phyloP scores from a whole-genome alignment of 2,888 invertebrate species.

The Trissoscelio sp. region DNA sequence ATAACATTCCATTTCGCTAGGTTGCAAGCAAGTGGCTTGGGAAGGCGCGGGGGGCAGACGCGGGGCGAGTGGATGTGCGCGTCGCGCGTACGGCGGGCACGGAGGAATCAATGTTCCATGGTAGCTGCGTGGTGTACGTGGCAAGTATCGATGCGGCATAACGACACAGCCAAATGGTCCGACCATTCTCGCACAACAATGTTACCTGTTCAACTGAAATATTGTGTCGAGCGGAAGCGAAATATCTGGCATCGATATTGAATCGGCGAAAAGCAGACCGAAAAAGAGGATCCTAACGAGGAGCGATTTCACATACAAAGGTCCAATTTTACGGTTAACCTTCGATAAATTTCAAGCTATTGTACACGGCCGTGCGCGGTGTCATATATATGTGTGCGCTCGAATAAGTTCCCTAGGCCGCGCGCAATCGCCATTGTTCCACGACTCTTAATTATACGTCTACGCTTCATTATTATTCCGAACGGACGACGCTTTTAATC shows the following conservation, averaged over 20 bases:
- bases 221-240: slow-evolving; percentile 78
- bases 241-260: slow-evolving; percentile 80
- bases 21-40: slow-evolving; percentile 65
- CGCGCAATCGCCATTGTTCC: slow-evolving; percentile 69
- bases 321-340: slow-evolving; percentile 75
- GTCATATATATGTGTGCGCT: slow-evolving; percentile 63
- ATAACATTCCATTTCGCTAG: slow-evolving; percentile 77
- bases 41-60: slow-evolving; percentile 20
- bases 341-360: slow-evolving; percentile 74
- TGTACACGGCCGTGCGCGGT: slow-evolving; percentile 56
- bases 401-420: slow-evolving; percentile 65
- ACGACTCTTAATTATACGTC: slow-evolving; percentile 70
- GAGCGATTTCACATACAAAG: slow-evolving; percentile 73
- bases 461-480: slow-evolving; percentile 70
- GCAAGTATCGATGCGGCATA: slow-evolving; percentile 78
- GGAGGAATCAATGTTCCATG: slow-evolving; percentile 73
- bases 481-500: slow-evolving; percentile 66
- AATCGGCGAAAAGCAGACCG: slow-evolving; percentile 72
- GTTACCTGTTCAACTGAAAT: slow-evolving; percentile 80
- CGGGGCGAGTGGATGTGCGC: slow-evolving; percentile 13
- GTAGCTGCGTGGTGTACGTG: slow-evolving; percentile 75
- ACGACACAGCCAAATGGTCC: slow-evolving; percentile 78
- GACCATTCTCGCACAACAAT: slow-evolving; percentile 77
- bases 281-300: slow-evolving; percentile 72
- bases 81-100: slow-evolving; percentile 55